Base-by-base conservation (phyloP, 2,888 invertebrate species). In the Hecatera dysodea region DNA sequence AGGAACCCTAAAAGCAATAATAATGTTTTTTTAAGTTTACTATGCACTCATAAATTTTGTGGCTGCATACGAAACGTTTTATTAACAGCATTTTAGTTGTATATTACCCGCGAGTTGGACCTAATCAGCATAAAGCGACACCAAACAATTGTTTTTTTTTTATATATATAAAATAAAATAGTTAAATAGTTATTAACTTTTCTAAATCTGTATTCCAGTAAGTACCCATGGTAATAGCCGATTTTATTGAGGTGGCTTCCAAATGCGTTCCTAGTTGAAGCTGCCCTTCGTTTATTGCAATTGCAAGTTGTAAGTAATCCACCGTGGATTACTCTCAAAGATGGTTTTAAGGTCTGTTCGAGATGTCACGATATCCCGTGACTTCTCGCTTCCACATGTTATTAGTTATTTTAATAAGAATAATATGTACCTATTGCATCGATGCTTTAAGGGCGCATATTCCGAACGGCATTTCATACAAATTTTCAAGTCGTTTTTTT, bases 291-390 rank as follows among this genome's bases (percentile, higher is more conserved):
- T 17, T 27, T 24, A 1, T 52, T 17, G 5, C 6, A 1, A 27
- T 15, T 27, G 27, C 27, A 7, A 17, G 15, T 15, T 17, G 15
- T 7, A 53, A 61, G 46, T 17, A 33, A 61, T 44, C 44, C 19
- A 39, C 12, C n/a, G n/a, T n/a, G n/a, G 12, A 46, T n/a, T 17
- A 46, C 60, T 46, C 60, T 46, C n/a, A 33, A 61, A 11, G 61
- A 61, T 19, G 5, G 1, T 42, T 6, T 19, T 9, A 52, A 53
- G 44, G 33, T 44, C 11, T 44, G n/a, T 33, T 44, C 15, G 24
- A 27, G 24, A 53, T 9, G 4, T 44, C 24, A 53, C 33, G n/a
- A 53, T 9, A 27, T 15, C 52, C 24, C 44, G 53, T 55, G 44
- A 67, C 36, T 44, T 22, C 17, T 55, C 29, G 27, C 15, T 15